These are phyloP conservation scores for Chaetorhynchus papuensis DNA, from an alignment of 2,113 vertebrate genomes.

Conservation along the genomic window DNA sequence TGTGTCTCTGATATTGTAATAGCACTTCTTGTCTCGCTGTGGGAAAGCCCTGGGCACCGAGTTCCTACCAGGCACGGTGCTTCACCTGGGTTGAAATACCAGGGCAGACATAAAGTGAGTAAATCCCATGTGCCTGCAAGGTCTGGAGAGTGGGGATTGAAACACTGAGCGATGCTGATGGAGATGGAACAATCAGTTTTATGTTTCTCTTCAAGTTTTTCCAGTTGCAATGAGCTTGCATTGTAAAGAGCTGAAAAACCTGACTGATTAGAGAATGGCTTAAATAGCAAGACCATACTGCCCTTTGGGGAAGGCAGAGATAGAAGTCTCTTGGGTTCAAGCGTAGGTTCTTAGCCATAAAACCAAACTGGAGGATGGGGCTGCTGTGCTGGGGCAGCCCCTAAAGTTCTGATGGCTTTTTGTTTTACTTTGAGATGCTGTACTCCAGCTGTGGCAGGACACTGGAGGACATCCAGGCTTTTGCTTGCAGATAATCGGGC, in stretches of 20 bases:
- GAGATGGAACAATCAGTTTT: slow-evolving; percentile 26
- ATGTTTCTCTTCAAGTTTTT: slow-evolving; percentile 69
- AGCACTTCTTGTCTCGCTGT: slow-evolving; percentile 27
- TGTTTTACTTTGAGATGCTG: not conserved
- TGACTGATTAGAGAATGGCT: slow-evolving; percentile 63
- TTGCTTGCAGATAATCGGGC: not conserved
- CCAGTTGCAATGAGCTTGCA: slow-evolving; percentile 64
- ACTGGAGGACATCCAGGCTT: slow-evolving; percentile 4
- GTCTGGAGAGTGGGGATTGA: not conserved
- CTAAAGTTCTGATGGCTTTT: slow-evolving; percentile 11
- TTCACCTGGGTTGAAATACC: not conserved
- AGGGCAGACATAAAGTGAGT: not conserved
- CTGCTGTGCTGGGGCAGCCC: not conserved
- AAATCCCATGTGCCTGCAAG: not conserved
- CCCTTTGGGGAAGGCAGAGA: not conserved
- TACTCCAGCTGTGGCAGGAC: not conserved
- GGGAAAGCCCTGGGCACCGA: not conserved
- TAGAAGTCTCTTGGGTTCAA: not conserved
- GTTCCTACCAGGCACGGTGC: not conserved
- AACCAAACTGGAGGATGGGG: not conserved
- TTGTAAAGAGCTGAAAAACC: slow-evolving; percentile 65
- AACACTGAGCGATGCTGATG: not conserved
- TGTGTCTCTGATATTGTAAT: not conserved
- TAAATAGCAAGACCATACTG: slow-evolving; percentile 41
- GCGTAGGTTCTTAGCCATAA: not conserved